Evolutionary conservation across 2,113 vertebrate species (phyloP).

Genomic region (Terrapene triunguis): DNA sequence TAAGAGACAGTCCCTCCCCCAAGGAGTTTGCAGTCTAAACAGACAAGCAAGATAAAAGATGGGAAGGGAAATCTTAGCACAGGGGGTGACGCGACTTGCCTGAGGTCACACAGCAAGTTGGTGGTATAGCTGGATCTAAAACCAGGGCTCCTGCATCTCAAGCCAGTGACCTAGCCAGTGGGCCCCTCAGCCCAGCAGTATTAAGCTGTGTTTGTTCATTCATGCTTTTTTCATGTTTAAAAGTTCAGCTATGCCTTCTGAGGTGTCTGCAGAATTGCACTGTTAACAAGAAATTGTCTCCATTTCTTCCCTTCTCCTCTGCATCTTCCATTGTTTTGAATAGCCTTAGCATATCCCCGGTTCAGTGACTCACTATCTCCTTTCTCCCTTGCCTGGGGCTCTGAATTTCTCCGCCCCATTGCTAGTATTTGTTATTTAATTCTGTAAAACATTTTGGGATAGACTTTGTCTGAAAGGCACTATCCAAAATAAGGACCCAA

Average conservation of each 20-base stretch:
- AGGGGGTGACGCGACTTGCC: not conserved
- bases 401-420: not conserved
- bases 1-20: not conserved
- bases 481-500: fast-evolving
- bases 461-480: fast-evolving
- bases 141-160: not conserved
- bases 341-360: not conserved
- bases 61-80: not conserved
- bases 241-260: not conserved
- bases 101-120: not conserved
- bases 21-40: not conserved
- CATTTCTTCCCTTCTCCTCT: not conserved
- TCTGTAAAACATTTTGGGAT: fast-evolving
- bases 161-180: too few species aligned
- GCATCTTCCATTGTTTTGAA: not conserved
- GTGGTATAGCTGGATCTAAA: not conserved
- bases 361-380: not conserved
- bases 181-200: not conserved
- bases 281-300: not conserved
- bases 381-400: fast-evolving
- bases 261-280: not conserved
- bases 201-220: not conserved
- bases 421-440: fast-evolving
- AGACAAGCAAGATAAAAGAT: fast-evolving
- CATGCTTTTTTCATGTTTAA: not conserved